Percentiles rank a stretch among this genome's conserved stretches.
These are phyloP conservation scores for Pygoscelis adeliae DNA, from an alignment of 2,113 vertebrate species.

Conservation along the genomic window DNA sequence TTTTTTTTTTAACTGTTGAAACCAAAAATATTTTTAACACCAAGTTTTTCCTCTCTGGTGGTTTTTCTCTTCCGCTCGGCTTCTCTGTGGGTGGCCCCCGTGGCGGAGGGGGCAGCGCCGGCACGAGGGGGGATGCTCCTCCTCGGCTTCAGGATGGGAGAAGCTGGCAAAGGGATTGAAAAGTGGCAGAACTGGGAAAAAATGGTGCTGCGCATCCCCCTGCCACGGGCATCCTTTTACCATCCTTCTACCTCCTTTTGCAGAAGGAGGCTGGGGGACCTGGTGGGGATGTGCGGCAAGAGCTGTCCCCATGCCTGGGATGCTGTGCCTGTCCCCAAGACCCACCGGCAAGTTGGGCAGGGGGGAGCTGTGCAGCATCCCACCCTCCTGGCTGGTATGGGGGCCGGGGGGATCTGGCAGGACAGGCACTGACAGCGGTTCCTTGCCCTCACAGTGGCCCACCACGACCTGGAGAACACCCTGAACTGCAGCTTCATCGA, in stretches of 20 bases:
- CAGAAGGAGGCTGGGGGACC: not conserved
- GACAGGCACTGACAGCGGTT: not conserved
- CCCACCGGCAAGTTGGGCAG: not conserved
- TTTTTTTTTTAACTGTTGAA: not conserved
- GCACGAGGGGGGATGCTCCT: fast-evolving
- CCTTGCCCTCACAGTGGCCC: slow-evolving; percentile 83
- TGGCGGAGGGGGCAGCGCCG: not conserved
- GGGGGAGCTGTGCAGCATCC: not conserved
- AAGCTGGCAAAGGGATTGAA: not conserved
- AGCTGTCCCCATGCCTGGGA: not conserved
- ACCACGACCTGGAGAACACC: slow-evolving; percentile 93
- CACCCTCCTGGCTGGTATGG: fast-evolving
- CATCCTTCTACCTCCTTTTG: not conserved
- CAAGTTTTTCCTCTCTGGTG: not conserved
- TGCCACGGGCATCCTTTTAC: not conserved
- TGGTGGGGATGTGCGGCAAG: not conserved
- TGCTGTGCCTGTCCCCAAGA: not conserved
- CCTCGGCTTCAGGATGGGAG: not conserved
- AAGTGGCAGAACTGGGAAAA: not conserved
- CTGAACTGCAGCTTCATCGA: slow-evolving; percentile 98
- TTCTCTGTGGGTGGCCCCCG: not conserved
- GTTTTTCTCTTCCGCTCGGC: not conserved
- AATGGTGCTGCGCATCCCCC: fast-evolving
- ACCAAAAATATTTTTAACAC: not conserved
- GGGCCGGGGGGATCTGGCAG: fast-evolving